phyloP scores from a whole-genome alignment of 37 sponge, comb jelly and placozoan species.

The Axinella damicornis region DNA sequence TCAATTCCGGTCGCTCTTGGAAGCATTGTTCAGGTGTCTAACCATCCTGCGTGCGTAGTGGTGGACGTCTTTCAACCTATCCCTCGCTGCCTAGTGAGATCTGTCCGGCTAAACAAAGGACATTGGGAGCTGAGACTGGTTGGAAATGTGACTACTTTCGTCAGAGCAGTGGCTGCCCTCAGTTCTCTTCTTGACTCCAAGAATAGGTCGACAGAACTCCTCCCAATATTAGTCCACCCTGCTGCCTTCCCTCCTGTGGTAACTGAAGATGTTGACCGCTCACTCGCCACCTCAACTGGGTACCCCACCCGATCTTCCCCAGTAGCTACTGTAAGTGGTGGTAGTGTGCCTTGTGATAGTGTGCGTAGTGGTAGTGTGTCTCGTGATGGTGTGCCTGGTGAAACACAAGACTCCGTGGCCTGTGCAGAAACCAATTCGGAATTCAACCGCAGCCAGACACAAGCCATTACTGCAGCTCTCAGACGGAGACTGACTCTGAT shows the following conservation, averaged over 20 bases:
- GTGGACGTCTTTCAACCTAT: constrained; percentile 58
- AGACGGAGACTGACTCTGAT: constrained; percentile 66
- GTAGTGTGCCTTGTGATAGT: too few species aligned
- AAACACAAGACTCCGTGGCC: too few species aligned
- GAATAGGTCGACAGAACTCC: not conserved
- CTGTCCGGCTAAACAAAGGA: constrained; percentile 26
- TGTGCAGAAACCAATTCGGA: not conserved
- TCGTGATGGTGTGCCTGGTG: too few species aligned
- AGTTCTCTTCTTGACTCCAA: not conserved
- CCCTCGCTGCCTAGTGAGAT: constrained; percentile 47
- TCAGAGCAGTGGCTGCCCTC: constrained; percentile 49
- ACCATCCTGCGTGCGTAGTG: constrained; percentile 50
- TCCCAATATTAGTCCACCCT: constrained; percentile 21
- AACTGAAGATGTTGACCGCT: too few species aligned
- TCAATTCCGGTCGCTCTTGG: constrained; percentile 53
- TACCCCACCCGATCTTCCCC: too few species aligned
- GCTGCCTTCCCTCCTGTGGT: not conserved
- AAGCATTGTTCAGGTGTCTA: constrained; percentile 26
- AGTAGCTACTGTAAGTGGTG: too few species aligned
- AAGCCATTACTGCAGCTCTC: constrained; percentile 64
- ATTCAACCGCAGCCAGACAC: constrained; percentile 63
- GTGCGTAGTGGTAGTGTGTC: too few species aligned
- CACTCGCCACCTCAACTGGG: too few species aligned
- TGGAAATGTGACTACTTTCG: constrained; percentile 73
- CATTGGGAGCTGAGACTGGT: constrained; percentile 69